Base-by-base conservation (phyloP, 2,797 vertebrate genomes). In the Phoxinus dragarum region DNA sequence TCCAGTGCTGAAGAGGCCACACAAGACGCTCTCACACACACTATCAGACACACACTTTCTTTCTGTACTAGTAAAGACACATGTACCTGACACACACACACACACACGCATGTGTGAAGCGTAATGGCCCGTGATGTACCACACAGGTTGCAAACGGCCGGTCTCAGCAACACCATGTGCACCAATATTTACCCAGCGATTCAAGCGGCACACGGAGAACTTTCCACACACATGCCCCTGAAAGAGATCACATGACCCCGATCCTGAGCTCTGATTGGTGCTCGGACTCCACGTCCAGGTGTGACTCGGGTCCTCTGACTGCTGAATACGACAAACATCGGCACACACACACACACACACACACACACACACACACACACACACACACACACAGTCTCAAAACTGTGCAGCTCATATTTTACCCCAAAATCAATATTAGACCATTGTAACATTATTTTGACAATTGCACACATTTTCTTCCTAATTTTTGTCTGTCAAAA, bases 131-230 rank as follows among this genome's bases (percentile, higher is more conserved):
- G 93, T 98, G 96, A 98, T 97, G 94, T 97, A 95, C 98, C 98
- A 99, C 98, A 99, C 98, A 99, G 97, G 97, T 34, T 66, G 59
- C n/a, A 14, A 64, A 64, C n/a, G 59, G 59, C 59, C 97, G 97
- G 96, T 96, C 97, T 98, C 97, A 97, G 97, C 96, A 96, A 94
- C 95, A 96, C 96, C 97, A 98, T 97, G 97, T 98, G 98, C 95
- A 97, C 98, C 97, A 99, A 99, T 98, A 99, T 99, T 99, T 99
- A 96, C 97, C 98, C 98, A 98, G 97, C 97, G 96, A 97, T 97
- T 93, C 92, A 93, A 80, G 31, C 88, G 88, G 89, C 88, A 90
- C 88, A 88, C 87, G 73, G 52, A 87, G 92, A 86, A 91, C 93
- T 85, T 85, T 79, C 83, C 78, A 81, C 90, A 86, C 59, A 44